Evolutionary conservation across 2,888 invertebrate genomes (phyloP).

Genomic region (Cordylochernes scorpioides): DNA sequence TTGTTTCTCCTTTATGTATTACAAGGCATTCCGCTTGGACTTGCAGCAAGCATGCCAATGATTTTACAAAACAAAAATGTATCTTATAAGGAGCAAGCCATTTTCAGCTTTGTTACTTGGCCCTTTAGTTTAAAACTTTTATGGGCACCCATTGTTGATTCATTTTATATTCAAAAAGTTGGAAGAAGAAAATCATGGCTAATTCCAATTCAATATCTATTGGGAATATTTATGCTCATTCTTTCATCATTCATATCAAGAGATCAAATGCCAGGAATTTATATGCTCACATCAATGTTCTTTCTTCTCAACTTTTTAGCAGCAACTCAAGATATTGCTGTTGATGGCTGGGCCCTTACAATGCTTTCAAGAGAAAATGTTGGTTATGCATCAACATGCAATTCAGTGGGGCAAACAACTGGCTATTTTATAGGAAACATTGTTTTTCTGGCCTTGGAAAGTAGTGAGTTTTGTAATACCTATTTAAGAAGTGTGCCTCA

Average conservation of each 20-base stretch:
- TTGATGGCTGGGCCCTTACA: constrained; percentile 97
- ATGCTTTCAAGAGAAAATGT: constrained; percentile 88
- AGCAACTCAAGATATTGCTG: constrained; percentile 96
- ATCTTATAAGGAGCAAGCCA: constrained; percentile 66
- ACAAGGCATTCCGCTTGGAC: constrained; percentile 72
- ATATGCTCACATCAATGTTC: constrained; percentile 53
- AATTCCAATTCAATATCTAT: constrained; percentile 70
- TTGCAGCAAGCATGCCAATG: constrained; percentile 83
- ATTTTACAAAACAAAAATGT: constrained; percentile 70
- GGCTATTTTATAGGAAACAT: constrained; percentile 92
- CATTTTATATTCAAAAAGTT: constrained; percentile 43
- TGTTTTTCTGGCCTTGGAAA: constrained; percentile 80
- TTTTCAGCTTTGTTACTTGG: constrained; percentile 71
- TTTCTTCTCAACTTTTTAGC: constrained; percentile 79
- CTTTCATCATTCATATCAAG: constrained; percentile 45
- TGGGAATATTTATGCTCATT: constrained; percentile 59
- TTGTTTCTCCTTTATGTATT: constrained; percentile 63
- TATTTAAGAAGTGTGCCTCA: constrained; percentile 49
- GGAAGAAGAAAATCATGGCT: constrained; percentile 73
- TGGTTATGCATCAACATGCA: constrained; percentile 93
- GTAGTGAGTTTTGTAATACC: constrained; percentile 75
- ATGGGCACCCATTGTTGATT: constrained; percentile 96
- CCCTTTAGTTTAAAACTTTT: constrained; percentile 63
- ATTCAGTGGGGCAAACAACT: constrained; percentile 90
- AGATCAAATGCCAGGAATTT: constrained; percentile 35